Conservation (phyloP, 1,140 invertebrate species). For the Delia radicum region DNA sequence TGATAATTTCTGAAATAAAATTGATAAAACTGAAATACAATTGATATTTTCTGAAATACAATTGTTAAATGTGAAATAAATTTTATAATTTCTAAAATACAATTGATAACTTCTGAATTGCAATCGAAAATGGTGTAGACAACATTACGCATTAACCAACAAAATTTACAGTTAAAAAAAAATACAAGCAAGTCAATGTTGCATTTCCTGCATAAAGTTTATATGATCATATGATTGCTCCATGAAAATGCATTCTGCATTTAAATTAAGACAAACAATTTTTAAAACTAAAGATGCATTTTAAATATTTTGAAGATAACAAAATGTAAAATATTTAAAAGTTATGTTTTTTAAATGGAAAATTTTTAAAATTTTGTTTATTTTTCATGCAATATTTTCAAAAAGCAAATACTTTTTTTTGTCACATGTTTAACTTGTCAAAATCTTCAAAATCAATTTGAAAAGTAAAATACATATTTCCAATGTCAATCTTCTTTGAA, state of each 20-base stretch:
- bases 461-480: conserved; percentile 14
- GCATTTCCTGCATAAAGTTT: not conserved
- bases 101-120: too few relatives aligned
- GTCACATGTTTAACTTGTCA: conserved; percentile 1
- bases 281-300: not conserved
- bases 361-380: not conserved
- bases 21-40: too few relatives aligned
- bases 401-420: not conserved
- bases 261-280: not conserved
- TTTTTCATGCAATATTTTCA: conserved; percentile 10
- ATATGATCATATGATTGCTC: not conserved
- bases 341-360: not conserved
- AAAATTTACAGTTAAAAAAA: not conserved
- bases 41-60: too few relatives aligned
- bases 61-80: too few relatives aligned
- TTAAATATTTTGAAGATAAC: not conserved
- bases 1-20: too few relatives aligned
- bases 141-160: not conserved
- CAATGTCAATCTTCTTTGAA: conserved; percentile 9
- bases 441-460: conserved; percentile 1
- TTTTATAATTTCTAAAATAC: too few relatives aligned
- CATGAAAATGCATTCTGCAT: not conserved
- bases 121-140: too few relatives aligned
- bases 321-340: not conserved
- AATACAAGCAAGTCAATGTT: not conserved